Percentiles rank a stretch among this genome's conserved stretches.
Evolutionary conservation across 1,140 invertebrate genomes (phyloP).

Genomic region (Triops cancriformis): DNA sequence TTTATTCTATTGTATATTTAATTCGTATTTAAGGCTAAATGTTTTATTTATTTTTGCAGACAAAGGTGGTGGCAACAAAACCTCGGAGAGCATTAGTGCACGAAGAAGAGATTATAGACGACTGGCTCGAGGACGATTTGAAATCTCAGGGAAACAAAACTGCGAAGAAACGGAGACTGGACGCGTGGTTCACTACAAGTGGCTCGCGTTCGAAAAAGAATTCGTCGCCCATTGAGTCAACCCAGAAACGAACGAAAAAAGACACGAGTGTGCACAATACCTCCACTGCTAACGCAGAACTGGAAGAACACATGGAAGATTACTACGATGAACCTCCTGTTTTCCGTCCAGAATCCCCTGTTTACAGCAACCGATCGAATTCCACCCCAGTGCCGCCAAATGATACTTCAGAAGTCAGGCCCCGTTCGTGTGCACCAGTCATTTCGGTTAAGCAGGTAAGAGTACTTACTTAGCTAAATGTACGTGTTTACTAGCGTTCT

Average conservation of each 20-base stretch:
- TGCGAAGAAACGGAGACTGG: conserved; percentile 13
- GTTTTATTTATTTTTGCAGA: no score
- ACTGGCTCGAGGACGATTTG: conserved; percentile 35
- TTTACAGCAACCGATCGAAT: neutral
- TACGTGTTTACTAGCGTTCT: no score
- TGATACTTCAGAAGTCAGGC: neutral
- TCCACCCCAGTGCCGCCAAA: neutral
- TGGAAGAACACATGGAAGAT: neutral
- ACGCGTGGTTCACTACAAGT: conserved; percentile 33
- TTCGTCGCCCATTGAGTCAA: conserved; percentile 27
- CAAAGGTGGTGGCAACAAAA: neutral
- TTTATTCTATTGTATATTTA: neutral
- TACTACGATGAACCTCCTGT: neutral
- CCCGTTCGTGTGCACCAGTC: neutral
- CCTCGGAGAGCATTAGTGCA: conserved; percentile 27
- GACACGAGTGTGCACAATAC: neutral
- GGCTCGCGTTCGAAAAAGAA: conserved; percentile 28
- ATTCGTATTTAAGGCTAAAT: neutral
- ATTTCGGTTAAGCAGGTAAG: neutral
- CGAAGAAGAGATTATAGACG: conserved; percentile 30
- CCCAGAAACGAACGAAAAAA: neutral
- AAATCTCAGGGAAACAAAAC: conserved; percentile 14
- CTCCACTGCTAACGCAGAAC: neutral
- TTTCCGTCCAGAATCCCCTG: neutral
- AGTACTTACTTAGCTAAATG: no score